Evolutionary conservation across 23 tunicate species (phyloP), one percentile per base, ranked within the genome.

Genomic region (Trididemnum miniatum): DNA sequence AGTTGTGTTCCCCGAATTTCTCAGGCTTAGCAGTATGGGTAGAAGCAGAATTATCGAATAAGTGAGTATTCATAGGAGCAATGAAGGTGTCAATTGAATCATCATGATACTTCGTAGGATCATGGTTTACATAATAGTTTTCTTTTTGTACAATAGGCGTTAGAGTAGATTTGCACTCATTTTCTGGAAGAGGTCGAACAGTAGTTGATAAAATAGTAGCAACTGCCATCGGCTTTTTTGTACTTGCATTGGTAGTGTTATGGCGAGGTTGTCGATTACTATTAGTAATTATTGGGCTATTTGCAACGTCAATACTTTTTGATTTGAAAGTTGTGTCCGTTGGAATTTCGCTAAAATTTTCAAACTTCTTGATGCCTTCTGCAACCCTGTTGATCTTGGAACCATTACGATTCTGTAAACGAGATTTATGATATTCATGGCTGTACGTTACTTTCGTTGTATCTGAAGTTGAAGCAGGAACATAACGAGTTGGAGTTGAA

Each of bases 341-440:
- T 9, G 57, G 57, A 18, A 9, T 49, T 62, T 62, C 81, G 84
- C 49, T 35, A 34, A 60, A 88, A 34, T 87, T 92, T 79, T 92
- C 92, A 51, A 92, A 92, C 82, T 87, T 92, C 59, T 83, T 83
- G 82, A 92, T 92, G 72, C 62, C 85, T 24, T 86, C 86, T 12
- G 97, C 66, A 34, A 92, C 91, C 35, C 62, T 59, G 71, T 85
- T 80, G n/a, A 54, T 27, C 34, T 71, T 65, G 30, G 44, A 31
- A 5, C 30, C 20, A 3, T 20, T n/a, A 31, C 31, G 69, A 3
- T 71, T 40, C 12, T 36, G 71, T 28, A 51, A 34, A 20, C 80
- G 33, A 65, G 84, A 37, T 1, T 73, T 62, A 59, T 86, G 63
- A 80, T 86, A 86, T 24, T 86, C 90, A n/a, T 78, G 72, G 64